A percentile compares a stretch with the other conserved stretches of the same genome.
These are phyloP conservation scores for Lamprologus lemairii DNA, from an alignment of 2,113 vertebrate genomes.

Conservation along the genomic window DNA sequence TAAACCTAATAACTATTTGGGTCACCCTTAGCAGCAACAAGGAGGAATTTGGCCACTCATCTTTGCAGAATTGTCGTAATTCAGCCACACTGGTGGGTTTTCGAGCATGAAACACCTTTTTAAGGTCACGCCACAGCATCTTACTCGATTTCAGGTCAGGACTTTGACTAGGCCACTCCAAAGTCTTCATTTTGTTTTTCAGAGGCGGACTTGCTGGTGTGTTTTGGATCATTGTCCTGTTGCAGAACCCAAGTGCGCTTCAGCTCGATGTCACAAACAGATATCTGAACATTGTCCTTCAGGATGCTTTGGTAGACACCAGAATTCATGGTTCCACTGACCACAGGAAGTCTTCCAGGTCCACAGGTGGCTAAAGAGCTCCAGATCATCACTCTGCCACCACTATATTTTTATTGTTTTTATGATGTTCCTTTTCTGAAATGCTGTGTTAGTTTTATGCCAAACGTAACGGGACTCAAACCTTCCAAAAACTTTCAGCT, in stretches of 20 bases:
- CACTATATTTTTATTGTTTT: neutral
- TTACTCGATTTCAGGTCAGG: neutral
- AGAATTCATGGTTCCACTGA: neutral
- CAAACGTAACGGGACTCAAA: neutral
- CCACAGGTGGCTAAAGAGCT: rapidly evolving
- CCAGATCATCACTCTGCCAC: neutral
- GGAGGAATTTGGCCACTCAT: neutral
- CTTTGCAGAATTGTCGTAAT: neutral
- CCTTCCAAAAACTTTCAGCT: neutral
- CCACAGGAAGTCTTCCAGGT: neutral
- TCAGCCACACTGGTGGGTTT: neutral
- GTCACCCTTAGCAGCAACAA: neutral
- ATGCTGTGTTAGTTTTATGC: neutral
- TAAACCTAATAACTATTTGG: neutral
- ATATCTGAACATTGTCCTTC: neutral
- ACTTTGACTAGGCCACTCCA: neutral
- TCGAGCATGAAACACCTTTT: rapidly evolving
- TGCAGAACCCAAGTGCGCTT: neutral
- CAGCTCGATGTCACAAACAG: rapidly evolving
- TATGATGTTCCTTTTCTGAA: neutral
- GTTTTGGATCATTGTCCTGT: neutral
- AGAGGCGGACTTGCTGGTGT: neutral
- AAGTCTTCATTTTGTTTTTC: neutral
- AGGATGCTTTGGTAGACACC: rapidly evolving
- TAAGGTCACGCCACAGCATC: neutral